A percentile compares a stretch with the other conserved stretches of the same genome.
Conservation (phyloP, 2,797 vertebrate species). For the Eleutherodactylus coqui region DNA sequence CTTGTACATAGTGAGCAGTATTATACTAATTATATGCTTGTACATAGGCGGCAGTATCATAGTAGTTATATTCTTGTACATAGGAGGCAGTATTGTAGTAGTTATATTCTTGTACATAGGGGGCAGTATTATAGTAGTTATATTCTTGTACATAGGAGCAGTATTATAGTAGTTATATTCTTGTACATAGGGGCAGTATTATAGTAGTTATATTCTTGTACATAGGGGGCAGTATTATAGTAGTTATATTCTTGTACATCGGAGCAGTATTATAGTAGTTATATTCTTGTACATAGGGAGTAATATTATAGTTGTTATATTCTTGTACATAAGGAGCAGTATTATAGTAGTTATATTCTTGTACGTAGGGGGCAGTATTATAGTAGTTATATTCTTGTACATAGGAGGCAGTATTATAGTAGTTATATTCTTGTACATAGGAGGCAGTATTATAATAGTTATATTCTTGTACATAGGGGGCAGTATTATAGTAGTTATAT, state of each 20-base stretch:
- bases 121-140: not conserved
- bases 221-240: constrained; percentile 1
- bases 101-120: too few species aligned
- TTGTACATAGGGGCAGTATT: not conserved
- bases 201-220: constrained; percentile 1
- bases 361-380: not conserved
- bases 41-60: too few species aligned
- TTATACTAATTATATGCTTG: too few species aligned
- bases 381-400: constrained; percentile 1
- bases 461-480: not conserved
- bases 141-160: not conserved
- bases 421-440: not conserved
- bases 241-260: not conserved
- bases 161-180: constrained; percentile 2
- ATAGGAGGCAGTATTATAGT: not conserved
- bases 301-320: not conserved
- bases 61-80: too few species aligned
- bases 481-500: constrained; percentile 7
- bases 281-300: not conserved
- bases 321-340: not conserved
- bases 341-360: constrained; percentile 7
- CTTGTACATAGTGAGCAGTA: too few species aligned
- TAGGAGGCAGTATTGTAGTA: too few species aligned
- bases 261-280: too few species aligned
- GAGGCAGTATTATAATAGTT: not conserved